phyloP scores from a whole-genome alignment of 2,113 vertebrate genomes.

The Ascaphus truei region DNA sequence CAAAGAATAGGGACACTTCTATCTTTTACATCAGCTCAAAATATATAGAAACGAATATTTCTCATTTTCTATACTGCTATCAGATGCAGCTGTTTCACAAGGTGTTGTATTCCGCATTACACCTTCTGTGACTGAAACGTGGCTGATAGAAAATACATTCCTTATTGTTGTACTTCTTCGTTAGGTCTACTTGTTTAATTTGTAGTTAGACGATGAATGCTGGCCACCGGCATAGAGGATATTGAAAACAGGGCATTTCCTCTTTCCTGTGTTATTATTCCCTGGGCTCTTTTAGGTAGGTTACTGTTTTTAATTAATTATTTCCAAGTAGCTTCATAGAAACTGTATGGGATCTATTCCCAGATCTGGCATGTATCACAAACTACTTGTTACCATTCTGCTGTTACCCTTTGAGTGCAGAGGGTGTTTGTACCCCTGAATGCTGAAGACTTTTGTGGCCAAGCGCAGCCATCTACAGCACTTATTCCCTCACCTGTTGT shows the following conservation, averaged over 20 bases:
- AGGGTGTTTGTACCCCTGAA: background rate
- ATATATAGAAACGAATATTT: background rate
- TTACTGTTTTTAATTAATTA: constrained; percentile 21
- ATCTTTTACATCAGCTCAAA: background rate
- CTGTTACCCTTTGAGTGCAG: background rate
- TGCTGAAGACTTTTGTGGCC: background rate
- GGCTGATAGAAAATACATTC: too few relatives aligned
- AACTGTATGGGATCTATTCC: constrained; percentile 1
- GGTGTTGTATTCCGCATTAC: background rate
- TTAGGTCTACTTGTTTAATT: constrained; percentile 3
- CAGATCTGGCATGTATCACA: background rate
- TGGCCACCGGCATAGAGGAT: constrained; percentile 30
- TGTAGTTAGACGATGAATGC: background rate
- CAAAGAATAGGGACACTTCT: background rate
- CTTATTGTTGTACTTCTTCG: constrained; percentile 1
- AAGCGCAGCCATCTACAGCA: too few relatives aligned
- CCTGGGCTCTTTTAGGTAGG: constrained; percentile 1
- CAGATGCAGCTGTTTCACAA: constrained; percentile 11
- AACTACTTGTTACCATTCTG: background rate
- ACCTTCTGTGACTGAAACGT: background rate
- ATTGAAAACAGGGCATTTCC: constrained; percentile 34
- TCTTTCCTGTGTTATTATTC: constrained; percentile 25
- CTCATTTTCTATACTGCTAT: background rate
- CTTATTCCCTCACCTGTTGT: too few relatives aligned
- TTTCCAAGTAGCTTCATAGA: constrained; percentile 7